These are phyloP conservation scores for Drosophila pseudotakahashii DNA, from an alignment of 2,888 invertebrate species.

Conservation along the genomic window DNA sequence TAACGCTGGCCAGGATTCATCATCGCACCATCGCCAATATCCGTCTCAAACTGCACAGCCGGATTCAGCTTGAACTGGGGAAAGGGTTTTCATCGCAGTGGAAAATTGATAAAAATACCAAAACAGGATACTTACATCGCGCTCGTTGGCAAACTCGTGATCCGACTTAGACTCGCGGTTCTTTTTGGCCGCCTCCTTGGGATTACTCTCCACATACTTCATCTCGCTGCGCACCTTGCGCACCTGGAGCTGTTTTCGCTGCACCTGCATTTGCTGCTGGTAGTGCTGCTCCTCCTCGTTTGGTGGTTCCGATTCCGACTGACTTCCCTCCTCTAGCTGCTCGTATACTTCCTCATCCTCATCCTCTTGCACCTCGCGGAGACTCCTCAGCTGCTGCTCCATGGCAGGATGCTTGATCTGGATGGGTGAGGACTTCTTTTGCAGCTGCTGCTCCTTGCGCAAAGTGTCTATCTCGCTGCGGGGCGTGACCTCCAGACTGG, in stretches of 20 bases:
- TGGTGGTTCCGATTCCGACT: slow-evolving; percentile 15
- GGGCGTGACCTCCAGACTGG: slow-evolving; percentile 59
- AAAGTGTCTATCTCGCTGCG: slow-evolving; percentile 61
- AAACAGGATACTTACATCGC: slow-evolving; percentile 66
- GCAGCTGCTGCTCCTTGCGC: slow-evolving; percentile 51
- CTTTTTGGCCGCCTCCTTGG: slow-evolving; percentile 59
- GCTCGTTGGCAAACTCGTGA: slow-evolving; percentile 79
- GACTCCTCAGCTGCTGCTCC: slow-evolving; percentile 19
- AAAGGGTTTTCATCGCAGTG: neutral
- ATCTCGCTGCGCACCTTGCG: slow-evolving; percentile 83
- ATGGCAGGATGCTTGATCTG: slow-evolving; percentile 1
- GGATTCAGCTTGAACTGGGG: slow-evolving; percentile 68
- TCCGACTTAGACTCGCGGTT: slow-evolving; percentile 82
- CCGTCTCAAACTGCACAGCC: slow-evolving; percentile 71
- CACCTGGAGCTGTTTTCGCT: slow-evolving; percentile 70
- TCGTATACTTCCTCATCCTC: neutral
- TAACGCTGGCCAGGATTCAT: slow-evolving; percentile 44
- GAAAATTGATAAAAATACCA: neutral
- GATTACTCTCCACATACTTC: slow-evolving; percentile 73
- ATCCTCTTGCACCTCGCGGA: slow-evolving; percentile 6
- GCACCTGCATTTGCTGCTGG: neutral
- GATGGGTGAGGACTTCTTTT: neutral
- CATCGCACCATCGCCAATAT: slow-evolving; percentile 72
- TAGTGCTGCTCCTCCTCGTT: slow-evolving; percentile 21
- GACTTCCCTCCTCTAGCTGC: neutral